Evolutionary conservation across 2,113 vertebrate species (phyloP).

Genomic region (Nycticebus coucang): DNA sequence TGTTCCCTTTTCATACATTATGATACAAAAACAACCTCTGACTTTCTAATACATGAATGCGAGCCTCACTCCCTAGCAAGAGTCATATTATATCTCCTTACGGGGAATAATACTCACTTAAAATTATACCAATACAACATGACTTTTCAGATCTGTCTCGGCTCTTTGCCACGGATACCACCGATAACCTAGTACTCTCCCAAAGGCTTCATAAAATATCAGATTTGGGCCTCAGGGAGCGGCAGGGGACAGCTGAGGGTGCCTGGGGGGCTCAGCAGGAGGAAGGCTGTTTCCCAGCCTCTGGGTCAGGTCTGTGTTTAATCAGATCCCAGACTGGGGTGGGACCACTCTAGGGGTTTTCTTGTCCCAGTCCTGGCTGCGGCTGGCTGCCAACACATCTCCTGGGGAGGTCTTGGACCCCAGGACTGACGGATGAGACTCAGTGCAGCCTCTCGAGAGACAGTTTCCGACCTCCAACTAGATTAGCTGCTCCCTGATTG

Average conservation of each 20-base stretch:
- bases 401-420: background rate
- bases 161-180: background rate
- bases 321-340: background rate
- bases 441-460: background rate
- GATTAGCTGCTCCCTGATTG: background rate
- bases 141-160: background rate
- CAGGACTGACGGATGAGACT: background rate
- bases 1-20: background rate
- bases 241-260: background rate
- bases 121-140: background rate
- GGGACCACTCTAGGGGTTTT: background rate
- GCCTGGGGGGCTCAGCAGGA: background rate
- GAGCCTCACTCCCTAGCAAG: background rate
- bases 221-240: background rate
- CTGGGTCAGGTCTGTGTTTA: background rate
- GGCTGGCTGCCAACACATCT: background rate
- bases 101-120: background rate
- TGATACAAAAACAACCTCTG: no score
- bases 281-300: no score
- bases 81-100: background rate
- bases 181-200: no score
- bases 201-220: no score
- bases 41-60: background rate
- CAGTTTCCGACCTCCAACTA: background rate
- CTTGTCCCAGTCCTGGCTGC: background rate